Evolutionary conservation across 2,797 vertebrate genomes (phyloP).

Genomic region (Tiaroga cobitis): DNA sequence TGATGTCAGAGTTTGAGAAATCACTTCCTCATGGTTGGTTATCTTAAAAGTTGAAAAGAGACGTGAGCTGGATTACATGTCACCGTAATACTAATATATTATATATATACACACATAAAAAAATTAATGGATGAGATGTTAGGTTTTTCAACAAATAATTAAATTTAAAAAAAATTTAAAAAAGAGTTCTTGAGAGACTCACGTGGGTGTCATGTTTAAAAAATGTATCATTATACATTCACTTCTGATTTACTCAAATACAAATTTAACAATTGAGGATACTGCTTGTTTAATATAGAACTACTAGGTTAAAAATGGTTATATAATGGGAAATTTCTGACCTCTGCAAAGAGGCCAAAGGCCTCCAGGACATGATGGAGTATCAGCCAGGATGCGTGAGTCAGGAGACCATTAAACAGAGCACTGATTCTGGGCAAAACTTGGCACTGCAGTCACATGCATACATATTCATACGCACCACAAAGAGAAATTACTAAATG

Average conservation of each 20-base stretch:
- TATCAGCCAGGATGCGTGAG: slow-evolving; percentile 82
- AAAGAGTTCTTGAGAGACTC: background rate
- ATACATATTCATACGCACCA: background rate
- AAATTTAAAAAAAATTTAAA: background rate
- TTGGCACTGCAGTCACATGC: slow-evolving; percentile 77
- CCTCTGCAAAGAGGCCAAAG: slow-evolving; percentile 92
- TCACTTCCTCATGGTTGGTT: slow-evolving; percentile 91
- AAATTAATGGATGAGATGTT: background rate
- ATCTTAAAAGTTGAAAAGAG: slow-evolving; percentile 72
- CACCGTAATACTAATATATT: background rate
- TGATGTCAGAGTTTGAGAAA: slow-evolving; percentile 86
- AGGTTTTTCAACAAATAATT: background rate
- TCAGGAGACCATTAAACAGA: slow-evolving; percentile 83
- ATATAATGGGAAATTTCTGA: slow-evolving; percentile 58
- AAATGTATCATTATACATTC: background rate
- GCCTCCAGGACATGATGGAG: slow-evolving; percentile 88
- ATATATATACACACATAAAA: background rate
- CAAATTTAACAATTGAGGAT: background rate
- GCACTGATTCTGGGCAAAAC: slow-evolving; percentile 82
- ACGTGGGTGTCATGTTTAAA: background rate
- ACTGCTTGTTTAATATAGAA: background rate
- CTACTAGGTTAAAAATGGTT: background rate
- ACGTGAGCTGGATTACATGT: background rate
- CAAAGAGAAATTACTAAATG: background rate
- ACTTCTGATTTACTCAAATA: background rate